These are phyloP conservation scores for Lamprologus lemairii DNA, from an alignment of 2,113 vertebrate species.

Conservation along the genomic window DNA sequence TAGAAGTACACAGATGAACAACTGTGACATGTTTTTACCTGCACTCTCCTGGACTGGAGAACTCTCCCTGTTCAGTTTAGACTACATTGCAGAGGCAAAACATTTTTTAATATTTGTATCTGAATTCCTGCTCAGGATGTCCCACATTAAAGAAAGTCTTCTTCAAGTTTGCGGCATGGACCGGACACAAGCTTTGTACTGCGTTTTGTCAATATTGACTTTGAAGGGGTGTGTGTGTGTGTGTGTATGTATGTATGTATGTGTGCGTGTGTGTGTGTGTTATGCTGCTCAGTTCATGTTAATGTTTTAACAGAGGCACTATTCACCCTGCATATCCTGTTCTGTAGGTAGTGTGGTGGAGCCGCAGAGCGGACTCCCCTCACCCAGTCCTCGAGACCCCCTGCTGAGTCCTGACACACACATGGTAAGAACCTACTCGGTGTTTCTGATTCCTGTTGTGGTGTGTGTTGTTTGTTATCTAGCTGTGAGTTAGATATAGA, in stretches of 20 bases:
- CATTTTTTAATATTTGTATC: not conserved
- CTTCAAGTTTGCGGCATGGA: not conserved
- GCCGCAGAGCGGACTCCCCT: conserved; percentile 27
- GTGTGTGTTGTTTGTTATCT: not conserved
- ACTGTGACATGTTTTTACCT: not conserved
- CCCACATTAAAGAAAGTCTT: not conserved
- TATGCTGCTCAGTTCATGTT: not conserved
- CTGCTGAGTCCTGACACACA: conserved; percentile 33
- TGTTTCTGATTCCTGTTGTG: not conserved
- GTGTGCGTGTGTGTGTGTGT: not conserved
- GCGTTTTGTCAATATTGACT: not conserved
- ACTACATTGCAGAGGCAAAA: not conserved
- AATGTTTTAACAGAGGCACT: not conserved
- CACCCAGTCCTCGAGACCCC: conserved; percentile 18
- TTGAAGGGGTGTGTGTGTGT: not conserved
- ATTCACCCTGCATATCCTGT: not conserved
- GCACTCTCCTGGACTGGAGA: not conserved
- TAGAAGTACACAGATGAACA: not conserved
- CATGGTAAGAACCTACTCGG: conserved; percentile 47
- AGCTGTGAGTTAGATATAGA: not conserved
- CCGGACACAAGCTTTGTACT: not conserved
- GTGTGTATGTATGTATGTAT: too few species aligned
- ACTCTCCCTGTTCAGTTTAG: not conserved
- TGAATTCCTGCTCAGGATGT: not conserved
- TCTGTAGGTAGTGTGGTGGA: conserved; percentile 32